Evolutionary conservation across 2,888 invertebrate species (phyloP).

Genomic region (Polymixis lichenea): DNA sequence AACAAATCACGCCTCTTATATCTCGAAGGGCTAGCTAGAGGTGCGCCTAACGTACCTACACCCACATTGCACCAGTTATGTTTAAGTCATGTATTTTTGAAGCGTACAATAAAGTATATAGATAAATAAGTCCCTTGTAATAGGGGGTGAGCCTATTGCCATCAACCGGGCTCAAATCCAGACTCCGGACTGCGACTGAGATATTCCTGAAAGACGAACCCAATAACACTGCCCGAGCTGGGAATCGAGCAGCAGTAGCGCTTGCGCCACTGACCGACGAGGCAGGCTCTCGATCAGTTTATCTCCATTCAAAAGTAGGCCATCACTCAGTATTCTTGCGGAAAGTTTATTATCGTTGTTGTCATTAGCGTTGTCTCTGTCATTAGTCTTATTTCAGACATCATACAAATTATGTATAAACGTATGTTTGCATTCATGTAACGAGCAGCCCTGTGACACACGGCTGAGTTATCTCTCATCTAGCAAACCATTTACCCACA

Average conservation of each 20-base stretch:
- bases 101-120: too few relatives aligned
- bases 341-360: slow-evolving; percentile 1
- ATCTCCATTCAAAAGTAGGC: not conserved
- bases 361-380: not conserved
- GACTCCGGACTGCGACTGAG: not conserved
- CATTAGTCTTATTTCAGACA: not conserved
- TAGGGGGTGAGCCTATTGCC: not conserved
- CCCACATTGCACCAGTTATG: not conserved
- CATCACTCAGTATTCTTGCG: not conserved
- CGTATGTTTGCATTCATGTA: not conserved
- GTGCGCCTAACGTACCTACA: not conserved
- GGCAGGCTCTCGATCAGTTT: not conserved
- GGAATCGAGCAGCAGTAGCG: not conserved
- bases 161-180: not conserved
- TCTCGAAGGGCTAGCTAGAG: too few relatives aligned
- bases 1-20: not conserved
- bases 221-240: not conserved
- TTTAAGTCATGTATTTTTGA: not conserved
- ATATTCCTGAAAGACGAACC: not conserved
- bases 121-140: too few relatives aligned
- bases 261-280: not conserved
- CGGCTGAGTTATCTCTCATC: slow-evolving; percentile 38
- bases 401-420: not conserved
- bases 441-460: slow-evolving; percentile 24
- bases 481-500: slow-evolving; percentile 52